Percentiles rank a stretch among this genome's conserved stretches.
Evolutionary conservation across 2,113 vertebrate species (phyloP).

Genomic region (Rynchops niger): DNA sequence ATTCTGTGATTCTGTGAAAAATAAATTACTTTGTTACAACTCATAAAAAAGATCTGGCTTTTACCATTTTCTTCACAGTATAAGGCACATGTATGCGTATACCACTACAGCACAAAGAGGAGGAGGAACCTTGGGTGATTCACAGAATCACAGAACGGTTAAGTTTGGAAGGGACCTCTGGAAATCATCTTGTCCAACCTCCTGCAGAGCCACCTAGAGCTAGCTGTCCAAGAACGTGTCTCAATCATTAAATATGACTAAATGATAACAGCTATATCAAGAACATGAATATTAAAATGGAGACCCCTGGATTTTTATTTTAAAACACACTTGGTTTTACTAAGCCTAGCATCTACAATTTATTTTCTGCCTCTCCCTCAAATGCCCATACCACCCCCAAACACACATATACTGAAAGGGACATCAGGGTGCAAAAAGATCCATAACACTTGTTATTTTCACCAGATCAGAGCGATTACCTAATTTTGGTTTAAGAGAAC

Average conservation of each 20-base stretch:
- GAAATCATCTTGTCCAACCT: background rate
- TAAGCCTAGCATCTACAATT: background rate
- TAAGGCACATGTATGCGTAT: background rate
- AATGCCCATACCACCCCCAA: background rate
- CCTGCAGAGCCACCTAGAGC: background rate
- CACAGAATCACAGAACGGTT: background rate
- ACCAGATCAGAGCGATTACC: background rate
- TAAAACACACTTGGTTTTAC: background rate
- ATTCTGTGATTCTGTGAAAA: too few species aligned
- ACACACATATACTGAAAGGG: background rate
- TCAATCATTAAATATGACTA: background rate
- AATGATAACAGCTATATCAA: background rate
- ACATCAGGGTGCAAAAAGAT: background rate
- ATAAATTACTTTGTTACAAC: background rate
- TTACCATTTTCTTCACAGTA: background rate
- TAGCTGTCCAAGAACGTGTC: background rate
- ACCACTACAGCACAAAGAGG: background rate
- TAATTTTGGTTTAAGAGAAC: background rate
- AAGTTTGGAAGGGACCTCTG: background rate
- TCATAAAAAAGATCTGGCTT: background rate
- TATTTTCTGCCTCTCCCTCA: background rate
- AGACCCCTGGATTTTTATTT: background rate
- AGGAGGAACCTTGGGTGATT: background rate
- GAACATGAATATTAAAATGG: background rate
- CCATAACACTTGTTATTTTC: background rate